Evolutionary conservation across 2,797 vertebrate genomes (phyloP), one percentile per base, ranked within the genome.

Genomic region (Mus caroli): DNA sequence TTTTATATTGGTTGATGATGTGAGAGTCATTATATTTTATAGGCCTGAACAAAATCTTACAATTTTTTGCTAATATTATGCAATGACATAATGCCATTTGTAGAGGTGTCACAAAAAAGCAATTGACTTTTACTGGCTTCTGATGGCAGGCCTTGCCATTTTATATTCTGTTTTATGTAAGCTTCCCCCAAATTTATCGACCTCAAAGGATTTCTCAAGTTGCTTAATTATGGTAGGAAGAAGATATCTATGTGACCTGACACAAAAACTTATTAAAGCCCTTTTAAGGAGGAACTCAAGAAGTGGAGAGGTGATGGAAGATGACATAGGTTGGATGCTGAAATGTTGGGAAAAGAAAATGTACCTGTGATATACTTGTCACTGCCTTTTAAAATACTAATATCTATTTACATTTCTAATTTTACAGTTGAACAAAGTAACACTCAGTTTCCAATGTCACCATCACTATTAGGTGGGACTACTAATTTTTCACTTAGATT

Each of bases 51-150:
- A 97, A 98, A 98, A 98, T 97, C 98, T 98, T 98, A 98, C 98
- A 91, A 94, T 98, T 99, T 98, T 98, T 98, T 98, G 96, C 98
- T 98, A 98, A 98, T 98, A 98, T 99, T 98, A 98, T 98, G 97
- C 98, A 98, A 98, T 99, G 98, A 99, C 98, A 98, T 98, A 98
- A 98, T 98, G 98, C 98, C 98, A 98, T 99, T 99, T 98, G 98
- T 98, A 97, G 98, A 99, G 98, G 98, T 99, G 98, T 98, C 80
- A 22, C 56, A 82, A 97, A 98, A 98, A 98, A 98, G 98, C 97
- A 97, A 98, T 98, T 98, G 98, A 98, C 98, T 98, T 99, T 99
- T 99, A 99, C 98, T 98, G 98, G 98, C 98, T 99, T 98, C 98
- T 98, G 98, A 98, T 98, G 98, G 98, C 98, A 98, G 96, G 97